These are phyloP conservation scores for Syrrhaptes paradoxus DNA, from an alignment of 2,113 vertebrate genomes.

Conservation along the genomic window DNA sequence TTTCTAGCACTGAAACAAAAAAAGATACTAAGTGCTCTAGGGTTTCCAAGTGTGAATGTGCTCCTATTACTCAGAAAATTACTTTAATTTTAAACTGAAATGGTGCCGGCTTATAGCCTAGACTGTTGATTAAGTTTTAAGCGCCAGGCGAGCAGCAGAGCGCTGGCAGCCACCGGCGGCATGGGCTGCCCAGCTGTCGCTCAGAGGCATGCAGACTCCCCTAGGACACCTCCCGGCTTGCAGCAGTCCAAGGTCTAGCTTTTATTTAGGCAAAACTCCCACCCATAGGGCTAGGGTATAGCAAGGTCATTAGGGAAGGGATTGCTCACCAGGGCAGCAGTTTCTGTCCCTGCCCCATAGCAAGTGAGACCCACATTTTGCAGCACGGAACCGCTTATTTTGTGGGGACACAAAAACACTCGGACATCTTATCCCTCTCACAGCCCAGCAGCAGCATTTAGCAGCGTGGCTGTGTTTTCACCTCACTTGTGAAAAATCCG, in stretches of 20 bases:
- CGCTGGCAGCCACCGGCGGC: accelerated
- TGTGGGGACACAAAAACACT: neutral
- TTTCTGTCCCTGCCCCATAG: neutral
- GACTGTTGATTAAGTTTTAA: neutral
- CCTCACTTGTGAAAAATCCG: neutral
- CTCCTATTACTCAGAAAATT: neutral
- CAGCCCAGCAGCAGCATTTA: neutral
- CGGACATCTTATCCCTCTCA: neutral
- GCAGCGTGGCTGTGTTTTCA: neutral
- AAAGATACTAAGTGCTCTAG: neutral
- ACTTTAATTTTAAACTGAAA: constrained; percentile 1
- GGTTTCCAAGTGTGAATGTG: neutral
- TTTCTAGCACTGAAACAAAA: neutral
- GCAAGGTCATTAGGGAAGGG: neutral
- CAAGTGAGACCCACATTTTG: neutral
- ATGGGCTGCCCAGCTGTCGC: accelerated
- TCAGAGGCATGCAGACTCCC: neutral
- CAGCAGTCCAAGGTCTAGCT: neutral
- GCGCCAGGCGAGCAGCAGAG: accelerated
- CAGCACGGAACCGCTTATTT: neutral
- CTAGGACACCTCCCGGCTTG: neutral
- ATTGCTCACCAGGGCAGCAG: accelerated
- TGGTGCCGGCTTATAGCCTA: neutral
- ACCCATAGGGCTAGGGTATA: neutral
- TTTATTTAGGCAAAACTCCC: neutral